Evolutionary conservation across 30 jellyfish, hydroid and myxozoan genomes (phyloP).

Genomic region (Aurelia aurita): DNA sequence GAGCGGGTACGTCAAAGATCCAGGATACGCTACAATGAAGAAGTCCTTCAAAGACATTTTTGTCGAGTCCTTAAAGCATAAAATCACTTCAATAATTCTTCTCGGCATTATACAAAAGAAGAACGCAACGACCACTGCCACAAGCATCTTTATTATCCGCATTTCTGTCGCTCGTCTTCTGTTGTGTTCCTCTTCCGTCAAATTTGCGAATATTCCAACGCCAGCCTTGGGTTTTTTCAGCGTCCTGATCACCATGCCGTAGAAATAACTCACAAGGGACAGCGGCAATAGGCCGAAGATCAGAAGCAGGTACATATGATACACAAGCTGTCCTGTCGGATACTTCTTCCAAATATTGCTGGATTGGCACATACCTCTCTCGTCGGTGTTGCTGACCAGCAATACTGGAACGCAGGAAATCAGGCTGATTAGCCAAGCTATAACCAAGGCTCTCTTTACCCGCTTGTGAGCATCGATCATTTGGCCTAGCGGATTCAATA

Average conservation of each 20-base stretch:
- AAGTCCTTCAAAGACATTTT: not conserved
- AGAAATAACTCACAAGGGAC: not conserved
- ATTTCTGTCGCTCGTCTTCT: slow-evolving; percentile 22
- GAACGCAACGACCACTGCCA: slow-evolving; percentile 14
- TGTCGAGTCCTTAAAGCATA: not conserved
- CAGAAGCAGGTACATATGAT: not conserved
- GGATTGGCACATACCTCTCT: not conserved
- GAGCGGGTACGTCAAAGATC: slow-evolving; percentile 16
- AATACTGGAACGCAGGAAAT: not conserved
- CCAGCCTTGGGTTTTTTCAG: slow-evolving; percentile 3
- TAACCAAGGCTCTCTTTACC: not conserved
- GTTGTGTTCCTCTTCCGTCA: not conserved
- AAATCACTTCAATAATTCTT: slow-evolving; percentile 4
- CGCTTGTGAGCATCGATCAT: slow-evolving; percentile 1
- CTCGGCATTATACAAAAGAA: slow-evolving; percentile 8
- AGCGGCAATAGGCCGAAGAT: slow-evolving; percentile 11
- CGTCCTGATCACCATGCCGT: slow-evolving; percentile 7
- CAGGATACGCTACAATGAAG: not conserved
- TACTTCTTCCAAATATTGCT: not conserved
- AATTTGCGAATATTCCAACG: not conserved
- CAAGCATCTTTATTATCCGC: slow-evolving; percentile 21
- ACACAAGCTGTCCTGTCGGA: not conserved
- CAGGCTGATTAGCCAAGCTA: slow-evolving; percentile 26
- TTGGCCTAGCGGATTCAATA: slow-evolving; percentile 13
- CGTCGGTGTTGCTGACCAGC: not conserved